These are phyloP conservation scores for Monopis laevigella DNA, from an alignment of 2,888 invertebrate species.

Conservation along the genomic window DNA sequence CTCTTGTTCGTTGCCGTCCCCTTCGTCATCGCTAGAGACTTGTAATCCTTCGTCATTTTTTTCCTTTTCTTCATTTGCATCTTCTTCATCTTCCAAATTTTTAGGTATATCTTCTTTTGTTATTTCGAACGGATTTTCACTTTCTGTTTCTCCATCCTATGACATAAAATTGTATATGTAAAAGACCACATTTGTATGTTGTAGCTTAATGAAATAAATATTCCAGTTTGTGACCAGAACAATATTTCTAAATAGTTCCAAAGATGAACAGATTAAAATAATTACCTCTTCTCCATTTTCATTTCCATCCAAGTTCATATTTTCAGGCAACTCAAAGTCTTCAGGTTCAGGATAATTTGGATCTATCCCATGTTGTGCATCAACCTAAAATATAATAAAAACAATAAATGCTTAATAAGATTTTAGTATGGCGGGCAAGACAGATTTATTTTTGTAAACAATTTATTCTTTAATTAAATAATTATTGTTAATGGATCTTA, in stretches of 20 bases:
- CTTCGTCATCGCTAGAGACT: constrained; percentile 51
- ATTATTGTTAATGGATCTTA: too few species aligned
- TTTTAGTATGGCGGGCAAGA: too few species aligned
- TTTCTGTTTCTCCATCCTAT: constrained; percentile 66
- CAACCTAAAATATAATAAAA: constrained; percentile 41
- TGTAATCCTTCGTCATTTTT: constrained; percentile 50
- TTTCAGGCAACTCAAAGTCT: constrained; percentile 87
- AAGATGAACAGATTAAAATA: background rate
- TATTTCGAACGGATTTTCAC: constrained; percentile 87
- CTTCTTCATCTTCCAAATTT: constrained; percentile 44
- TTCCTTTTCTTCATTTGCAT: constrained; percentile 39
- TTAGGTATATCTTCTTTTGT: constrained; percentile 70
- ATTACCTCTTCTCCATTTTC: constrained; percentile 66
- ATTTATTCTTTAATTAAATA: too few species aligned
- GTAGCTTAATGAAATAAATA: background rate
- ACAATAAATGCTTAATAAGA: background rate
- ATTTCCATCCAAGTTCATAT: constrained; percentile 78
- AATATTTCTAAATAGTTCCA: too few species aligned
- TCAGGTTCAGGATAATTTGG: constrained; percentile 84
- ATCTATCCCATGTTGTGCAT: constrained; percentile 85
- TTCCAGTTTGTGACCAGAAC: too few species aligned
- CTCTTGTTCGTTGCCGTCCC: constrained; percentile 28
- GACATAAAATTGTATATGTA: background rate
- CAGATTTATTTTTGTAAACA: too few species aligned
- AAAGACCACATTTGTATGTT: background rate